Evolutionary conservation across 2,113 vertebrate genomes (phyloP), one percentile per base, ranked within the genome.

Genomic region (Centropristis striata): DNA sequence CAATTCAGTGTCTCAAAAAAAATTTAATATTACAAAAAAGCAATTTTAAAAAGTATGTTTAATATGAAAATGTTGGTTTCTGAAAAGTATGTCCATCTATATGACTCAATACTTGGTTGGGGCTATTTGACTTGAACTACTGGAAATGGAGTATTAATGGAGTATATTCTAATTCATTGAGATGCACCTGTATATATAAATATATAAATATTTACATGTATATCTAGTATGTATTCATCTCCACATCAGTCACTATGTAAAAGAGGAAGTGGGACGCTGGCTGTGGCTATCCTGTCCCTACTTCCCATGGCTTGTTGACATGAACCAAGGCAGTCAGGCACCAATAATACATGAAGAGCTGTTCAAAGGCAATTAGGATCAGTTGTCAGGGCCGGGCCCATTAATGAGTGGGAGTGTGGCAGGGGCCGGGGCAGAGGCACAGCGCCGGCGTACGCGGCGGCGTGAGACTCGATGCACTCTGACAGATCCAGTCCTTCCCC

Each of bases 291-390:
- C 83, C 79, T 85, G 81, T 85, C 87, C 87, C 90, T 61, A 91
- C 92, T 80, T 90, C 94, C 95, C 90, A 91, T 78, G 93, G 95
- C 95, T 96, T 97, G 96, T 96, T 97, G 96, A 97, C 96, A 96
- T 95, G 96, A 96, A 96, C 93, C 94, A 92, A 96, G 93, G 96
- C 96, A 96, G 96, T 96, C 96, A 98, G 96, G 96, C 97, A 97
- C 97, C 96, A 97, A 97, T 97, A 97, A 97, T 97, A 98, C 97
- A 97, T 96, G 96, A 97, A 97, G 96, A 96, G 96, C 66, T 94
- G 96, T 96, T 98, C 96, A 97, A 96, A 97, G 96, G 95, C 96
- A 97, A 98, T 98, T 97, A 98, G 97, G 96, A 97, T 97, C 96
- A 98, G 97, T 97, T 98, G 97, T 98, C 97, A 97, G 94, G 96